Percentiles rank a stretch among this genome's conserved stretches.
Conservation (phyloP, 2,113 vertebrate species). For the Rynchops niger region DNA sequence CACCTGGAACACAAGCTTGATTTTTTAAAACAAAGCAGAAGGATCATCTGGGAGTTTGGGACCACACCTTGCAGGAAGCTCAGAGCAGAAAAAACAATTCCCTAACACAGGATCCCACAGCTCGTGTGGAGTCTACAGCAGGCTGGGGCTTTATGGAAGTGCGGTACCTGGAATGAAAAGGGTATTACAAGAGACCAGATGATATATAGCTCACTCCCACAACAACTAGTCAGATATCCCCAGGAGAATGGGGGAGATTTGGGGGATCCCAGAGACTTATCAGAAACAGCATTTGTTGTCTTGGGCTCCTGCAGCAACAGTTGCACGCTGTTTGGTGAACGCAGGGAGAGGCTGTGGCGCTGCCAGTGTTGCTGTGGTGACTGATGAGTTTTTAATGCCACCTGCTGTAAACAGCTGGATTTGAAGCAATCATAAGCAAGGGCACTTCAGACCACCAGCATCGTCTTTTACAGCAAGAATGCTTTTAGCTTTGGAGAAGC, state of each 20-base stretch:
- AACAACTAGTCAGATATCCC: not conserved
- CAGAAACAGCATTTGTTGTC: not conserved
- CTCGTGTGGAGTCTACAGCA: accelerated
- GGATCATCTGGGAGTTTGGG: not conserved
- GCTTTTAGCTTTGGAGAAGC: not conserved
- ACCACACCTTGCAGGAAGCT: not conserved
- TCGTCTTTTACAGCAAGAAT: not conserved
- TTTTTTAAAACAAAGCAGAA: not conserved
- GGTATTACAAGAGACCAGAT: not conserved
- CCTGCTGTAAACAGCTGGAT: conserved; percentile 35
- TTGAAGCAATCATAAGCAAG: not conserved
- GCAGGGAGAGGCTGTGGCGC: accelerated
- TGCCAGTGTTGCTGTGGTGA: not conserved
- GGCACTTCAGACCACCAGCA: not conserved
- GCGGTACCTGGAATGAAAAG: not conserved
- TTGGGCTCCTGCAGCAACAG: not conserved
- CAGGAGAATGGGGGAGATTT: not conserved
- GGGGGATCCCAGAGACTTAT: accelerated
- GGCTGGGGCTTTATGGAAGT: not conserved
- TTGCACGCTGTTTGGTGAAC: accelerated
- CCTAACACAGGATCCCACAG: accelerated
- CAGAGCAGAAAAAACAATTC: not conserved
- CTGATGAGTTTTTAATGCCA: conserved; percentile 1
- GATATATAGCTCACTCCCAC: not conserved
- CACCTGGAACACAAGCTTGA: not conserved